A percentile compares a stretch with the other conserved stretches of the same genome.
Conservation (phyloP, 1,140 invertebrate species). For the Dryas iulia region DNA sequence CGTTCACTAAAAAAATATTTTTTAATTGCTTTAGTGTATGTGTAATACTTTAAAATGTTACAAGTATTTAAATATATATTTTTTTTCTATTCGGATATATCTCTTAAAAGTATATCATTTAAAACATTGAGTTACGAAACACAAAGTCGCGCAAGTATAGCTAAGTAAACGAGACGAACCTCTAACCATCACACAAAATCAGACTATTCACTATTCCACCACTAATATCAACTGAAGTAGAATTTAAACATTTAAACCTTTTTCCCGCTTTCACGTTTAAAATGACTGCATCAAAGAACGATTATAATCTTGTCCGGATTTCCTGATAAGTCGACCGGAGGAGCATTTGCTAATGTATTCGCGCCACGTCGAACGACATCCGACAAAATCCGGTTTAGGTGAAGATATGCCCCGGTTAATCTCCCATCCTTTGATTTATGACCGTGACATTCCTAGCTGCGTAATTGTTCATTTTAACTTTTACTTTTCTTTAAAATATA, state of each 20-base stretch:
- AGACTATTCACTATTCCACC: too few relatives aligned
- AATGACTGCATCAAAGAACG: constrained; percentile 5
- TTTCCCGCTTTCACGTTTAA: background rate
- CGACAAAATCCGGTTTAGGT: constrained; percentile 63
- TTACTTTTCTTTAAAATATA: background rate
- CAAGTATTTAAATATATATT: too few relatives aligned
- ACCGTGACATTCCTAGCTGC: constrained; percentile 24
- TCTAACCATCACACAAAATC: too few relatives aligned
- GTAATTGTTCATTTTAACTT: constrained; percentile 18
- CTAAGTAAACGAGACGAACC: too few relatives aligned
- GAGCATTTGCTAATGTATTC: constrained; percentile 62
- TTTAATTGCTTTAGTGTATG: too few relatives aligned
- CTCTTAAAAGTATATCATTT: too few relatives aligned
- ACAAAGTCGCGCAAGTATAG: too few relatives aligned
- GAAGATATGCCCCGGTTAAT: constrained; percentile 68
- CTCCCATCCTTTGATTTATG: constrained; percentile 62
- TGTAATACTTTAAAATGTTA: too few relatives aligned
- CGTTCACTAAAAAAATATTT: too few relatives aligned
- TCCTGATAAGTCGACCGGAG: constrained; percentile 40
- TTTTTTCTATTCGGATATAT: too few relatives aligned
- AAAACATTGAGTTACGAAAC: too few relatives aligned
- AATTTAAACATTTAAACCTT: background rate
- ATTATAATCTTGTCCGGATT: constrained; percentile 46
- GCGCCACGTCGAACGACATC: constrained; percentile 57
- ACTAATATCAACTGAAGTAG: too few relatives aligned